Conservation (phyloP, 92 coral and sea anemone genomes). For the Phenganax subtilis region DNA sequence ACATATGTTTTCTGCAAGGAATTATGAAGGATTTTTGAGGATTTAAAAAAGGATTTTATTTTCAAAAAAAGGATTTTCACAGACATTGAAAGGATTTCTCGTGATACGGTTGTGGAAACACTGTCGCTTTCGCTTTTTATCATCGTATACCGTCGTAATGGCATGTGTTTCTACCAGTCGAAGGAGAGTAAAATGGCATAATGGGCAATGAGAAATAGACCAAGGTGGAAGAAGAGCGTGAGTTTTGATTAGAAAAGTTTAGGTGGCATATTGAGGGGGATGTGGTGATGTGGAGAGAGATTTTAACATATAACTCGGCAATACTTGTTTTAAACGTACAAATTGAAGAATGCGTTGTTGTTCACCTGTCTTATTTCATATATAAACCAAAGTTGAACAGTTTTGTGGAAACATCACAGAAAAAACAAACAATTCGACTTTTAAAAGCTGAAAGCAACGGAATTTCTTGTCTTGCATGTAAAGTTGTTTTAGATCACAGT, state of each 20-base stretch:
- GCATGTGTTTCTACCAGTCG: neutral
- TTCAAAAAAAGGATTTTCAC: too few species aligned
- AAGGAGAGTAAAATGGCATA: too few species aligned
- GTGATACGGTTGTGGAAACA: too few species aligned
- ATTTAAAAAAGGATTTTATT: too few species aligned
- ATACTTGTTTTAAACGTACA: slow-evolving; percentile 21
- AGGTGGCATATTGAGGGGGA: neutral
- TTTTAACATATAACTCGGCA: slow-evolving; percentile 24
- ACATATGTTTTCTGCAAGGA: too few species aligned
- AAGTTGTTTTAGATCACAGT: slow-evolving; percentile 24
- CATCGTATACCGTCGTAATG: neutral
- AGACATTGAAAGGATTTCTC: too few species aligned
- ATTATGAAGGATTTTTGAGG: too few species aligned
- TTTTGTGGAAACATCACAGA: slow-evolving; percentile 15
- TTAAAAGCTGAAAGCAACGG: neutral
- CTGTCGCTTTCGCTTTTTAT: neutral
- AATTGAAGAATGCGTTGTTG: neutral
- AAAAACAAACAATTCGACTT: neutral
- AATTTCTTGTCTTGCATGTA: slow-evolving; percentile 33
- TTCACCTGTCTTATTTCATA: slow-evolving; percentile 12
- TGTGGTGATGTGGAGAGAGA: slow-evolving; percentile 22
- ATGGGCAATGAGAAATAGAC: too few species aligned
- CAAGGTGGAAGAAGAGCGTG: too few species aligned
- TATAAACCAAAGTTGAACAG: neutral
- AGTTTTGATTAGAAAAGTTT: neutral